Base-by-base conservation (phyloP, 2,113 vertebrate genomes). In the Tetraodon nigroviridis region DNA sequence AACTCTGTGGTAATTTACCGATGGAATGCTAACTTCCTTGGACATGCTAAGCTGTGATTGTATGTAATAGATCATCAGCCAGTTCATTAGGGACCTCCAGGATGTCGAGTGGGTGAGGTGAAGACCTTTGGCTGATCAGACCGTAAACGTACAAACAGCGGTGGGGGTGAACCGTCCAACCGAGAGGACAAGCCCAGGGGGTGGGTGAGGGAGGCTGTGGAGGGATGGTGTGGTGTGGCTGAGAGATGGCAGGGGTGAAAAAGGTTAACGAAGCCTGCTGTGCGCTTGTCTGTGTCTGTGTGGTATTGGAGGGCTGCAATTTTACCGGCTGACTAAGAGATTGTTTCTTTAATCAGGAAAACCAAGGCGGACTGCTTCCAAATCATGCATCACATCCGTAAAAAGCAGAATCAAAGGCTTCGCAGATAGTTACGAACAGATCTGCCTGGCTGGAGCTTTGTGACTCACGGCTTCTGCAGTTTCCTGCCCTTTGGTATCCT, bases 301-400 rank as follows among this genome's bases (percentile, higher is more conserved):
- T 79, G 83, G 82, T 68, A 77, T 54, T 44, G 62, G 76, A 76
- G 66, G 71, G 75, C 65, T 64, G 7, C 62, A 73, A 58, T 78
- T 66, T 44, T 48, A 66, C 82, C 19, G 7, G 58, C 59, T 51
- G 5, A 64, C 58, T 50, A 53, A 59, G 63, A 63, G 69, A 74
- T 56, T 55, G 71, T 77, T 78, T 84, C 89, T 92, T 89, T 91
- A 91, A 91, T 91, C 88, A 91, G 70, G 46, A 48, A 14, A 16
- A 16, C 75, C 68, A 64, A 58, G 65, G 73, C 52, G 73, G 68
- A 81, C 51, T 76, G 72, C 80, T 75, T 83, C 68, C 68, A 86
- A 88, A 86, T 88, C 81, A 86, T 81, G 81, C 86, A 88, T 89
- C 78, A 88, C 88, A 85, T 88, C 82, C 69, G 75, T 83, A 84